These are phyloP conservation scores for Archegozetes longisetosus DNA, from an alignment of 1,140 invertebrate species.

Conservation along the genomic window DNA sequence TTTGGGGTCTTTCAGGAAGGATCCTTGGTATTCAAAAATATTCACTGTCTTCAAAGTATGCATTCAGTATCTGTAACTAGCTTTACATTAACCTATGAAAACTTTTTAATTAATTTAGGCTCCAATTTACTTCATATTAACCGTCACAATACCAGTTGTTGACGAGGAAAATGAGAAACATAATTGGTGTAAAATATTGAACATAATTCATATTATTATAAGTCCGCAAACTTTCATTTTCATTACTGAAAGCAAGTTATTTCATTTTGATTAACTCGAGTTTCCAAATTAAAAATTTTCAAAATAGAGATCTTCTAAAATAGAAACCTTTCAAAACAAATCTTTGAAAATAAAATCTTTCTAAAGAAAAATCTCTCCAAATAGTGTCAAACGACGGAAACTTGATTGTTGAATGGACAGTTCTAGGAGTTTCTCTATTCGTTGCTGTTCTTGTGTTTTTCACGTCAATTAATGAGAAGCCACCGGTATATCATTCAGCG, in stretches of 20 bases:
- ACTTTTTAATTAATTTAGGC: no score
- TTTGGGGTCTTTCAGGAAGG: conserved; percentile 33
- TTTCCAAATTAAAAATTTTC: not conserved
- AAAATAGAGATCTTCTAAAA: no score
- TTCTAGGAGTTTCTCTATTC: conserved; percentile 23
- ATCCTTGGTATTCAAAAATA: conserved; percentile 30
- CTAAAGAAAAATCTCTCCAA: no score
- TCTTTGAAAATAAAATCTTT: no score
- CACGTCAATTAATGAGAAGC: conserved; percentile 26
- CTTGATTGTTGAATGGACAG: conserved; percentile 26
- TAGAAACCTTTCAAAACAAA: no score
- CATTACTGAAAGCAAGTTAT: conserved; percentile 1
- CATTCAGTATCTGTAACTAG: no score
- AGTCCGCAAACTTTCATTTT: conserved; percentile 32
- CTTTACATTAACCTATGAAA: no score
- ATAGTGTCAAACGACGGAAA: conserved; percentile 9
- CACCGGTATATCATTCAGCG: conserved; percentile 30
- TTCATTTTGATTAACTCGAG: conserved; percentile 5
- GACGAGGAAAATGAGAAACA: conserved; percentile 35
- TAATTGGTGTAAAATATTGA: conserved; percentile 43
- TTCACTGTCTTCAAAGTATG: not conserved
- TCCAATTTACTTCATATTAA: conserved; percentile 38
- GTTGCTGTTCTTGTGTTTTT: conserved; percentile 27
- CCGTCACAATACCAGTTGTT: conserved; percentile 42
- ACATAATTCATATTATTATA: conserved; percentile 37